Percentiles rank a stretch among this genome's conserved stretches.
These are phyloP conservation scores for Odontesthes bonariensis DNA, from an alignment of 2,113 vertebrate species.

Conservation along the genomic window DNA sequence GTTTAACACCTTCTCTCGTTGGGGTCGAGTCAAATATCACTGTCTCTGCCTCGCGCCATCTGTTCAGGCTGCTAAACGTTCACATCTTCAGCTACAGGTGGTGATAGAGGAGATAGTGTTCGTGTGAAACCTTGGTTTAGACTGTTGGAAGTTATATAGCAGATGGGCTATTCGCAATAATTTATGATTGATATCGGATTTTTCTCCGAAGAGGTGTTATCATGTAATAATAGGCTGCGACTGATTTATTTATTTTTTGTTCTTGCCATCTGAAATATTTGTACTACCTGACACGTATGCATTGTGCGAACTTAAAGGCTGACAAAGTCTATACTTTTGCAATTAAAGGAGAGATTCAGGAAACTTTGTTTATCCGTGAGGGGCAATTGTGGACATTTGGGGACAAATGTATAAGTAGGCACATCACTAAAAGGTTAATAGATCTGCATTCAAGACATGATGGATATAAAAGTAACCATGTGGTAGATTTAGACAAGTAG, in stretches of 20 bases:
- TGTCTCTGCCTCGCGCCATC: slow-evolving; percentile 31
- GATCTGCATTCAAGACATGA: too few relatives aligned
- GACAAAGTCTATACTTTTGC: too few relatives aligned
- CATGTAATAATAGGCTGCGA: neutral
- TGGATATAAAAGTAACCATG: too few relatives aligned
- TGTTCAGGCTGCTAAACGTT: slow-evolving; percentile 36
- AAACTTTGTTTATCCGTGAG: too few relatives aligned
- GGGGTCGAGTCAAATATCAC: slow-evolving; percentile 39
- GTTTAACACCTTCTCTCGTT: slow-evolving; percentile 26
- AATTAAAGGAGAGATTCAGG: too few relatives aligned
- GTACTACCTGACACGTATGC: too few relatives aligned
- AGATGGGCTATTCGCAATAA: slow-evolving; percentile 23
- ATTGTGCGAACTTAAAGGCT: too few relatives aligned
- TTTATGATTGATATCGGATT: slow-evolving; percentile 43
- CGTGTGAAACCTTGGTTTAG: slow-evolving; percentile 35
- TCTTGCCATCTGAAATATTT: neutral
- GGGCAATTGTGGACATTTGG: too few relatives aligned
- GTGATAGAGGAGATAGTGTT: slow-evolving; percentile 41
- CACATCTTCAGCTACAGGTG: slow-evolving; percentile 50
- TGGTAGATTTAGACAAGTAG: too few relatives aligned
- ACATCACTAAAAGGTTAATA: neutral
- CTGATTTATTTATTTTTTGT: neutral
- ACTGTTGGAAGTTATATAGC: slow-evolving; percentile 25
- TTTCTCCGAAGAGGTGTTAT: slow-evolving; percentile 19
- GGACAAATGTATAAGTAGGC: neutral